phyloP scores from a whole-genome alignment of 2,888 invertebrate genomes.

The Drosophila sordidula region DNA sequence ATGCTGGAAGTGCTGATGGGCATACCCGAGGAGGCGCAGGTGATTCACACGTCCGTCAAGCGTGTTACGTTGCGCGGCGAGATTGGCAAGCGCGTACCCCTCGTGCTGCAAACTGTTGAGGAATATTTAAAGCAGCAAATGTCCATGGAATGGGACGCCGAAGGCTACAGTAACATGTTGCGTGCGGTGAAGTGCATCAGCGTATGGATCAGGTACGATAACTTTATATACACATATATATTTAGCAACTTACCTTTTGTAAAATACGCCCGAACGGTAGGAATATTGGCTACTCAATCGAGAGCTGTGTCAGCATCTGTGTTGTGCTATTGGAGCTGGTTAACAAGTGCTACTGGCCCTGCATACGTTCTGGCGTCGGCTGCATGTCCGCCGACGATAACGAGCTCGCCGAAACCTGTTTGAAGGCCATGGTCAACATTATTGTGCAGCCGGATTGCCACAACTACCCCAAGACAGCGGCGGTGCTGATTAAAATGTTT shows the following conservation, averaged over 20 bases:
- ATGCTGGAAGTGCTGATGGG: conserved; percentile 94
- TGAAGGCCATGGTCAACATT: conserved; percentile 87
- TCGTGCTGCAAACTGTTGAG: conserved; percentile 83
- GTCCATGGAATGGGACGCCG: conserved; percentile 82
- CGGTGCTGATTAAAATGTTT: conserved; percentile 87
- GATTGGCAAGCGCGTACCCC: conserved; percentile 80
- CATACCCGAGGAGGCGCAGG: conserved; percentile 91
- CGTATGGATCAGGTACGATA: conserved; percentile 87
- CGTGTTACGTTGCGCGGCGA: conserved; percentile 82
- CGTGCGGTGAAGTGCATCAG: conserved; percentile 87
- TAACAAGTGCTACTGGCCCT: conserved; percentile 85
- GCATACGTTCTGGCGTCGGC: conserved; percentile 85
- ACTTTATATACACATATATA: neutral
- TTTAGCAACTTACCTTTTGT: neutral
- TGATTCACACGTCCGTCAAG: conserved; percentile 84
- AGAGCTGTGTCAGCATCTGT: conserved; percentile 82
- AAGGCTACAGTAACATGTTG: conserved; percentile 86
- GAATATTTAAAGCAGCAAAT: conserved; percentile 81
- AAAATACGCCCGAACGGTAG: conserved; percentile 54
- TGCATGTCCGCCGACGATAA: conserved; percentile 86
- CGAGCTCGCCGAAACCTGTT: conserved; percentile 87
- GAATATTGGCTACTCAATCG: conserved; percentile 83
- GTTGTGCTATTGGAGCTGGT: conserved; percentile 84
- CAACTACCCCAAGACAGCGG: conserved; percentile 87
- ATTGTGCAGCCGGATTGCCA: conserved; percentile 87